Base-by-base conservation (phyloP, 2,888 invertebrate species). In the Lacanobia oleracea region DNA sequence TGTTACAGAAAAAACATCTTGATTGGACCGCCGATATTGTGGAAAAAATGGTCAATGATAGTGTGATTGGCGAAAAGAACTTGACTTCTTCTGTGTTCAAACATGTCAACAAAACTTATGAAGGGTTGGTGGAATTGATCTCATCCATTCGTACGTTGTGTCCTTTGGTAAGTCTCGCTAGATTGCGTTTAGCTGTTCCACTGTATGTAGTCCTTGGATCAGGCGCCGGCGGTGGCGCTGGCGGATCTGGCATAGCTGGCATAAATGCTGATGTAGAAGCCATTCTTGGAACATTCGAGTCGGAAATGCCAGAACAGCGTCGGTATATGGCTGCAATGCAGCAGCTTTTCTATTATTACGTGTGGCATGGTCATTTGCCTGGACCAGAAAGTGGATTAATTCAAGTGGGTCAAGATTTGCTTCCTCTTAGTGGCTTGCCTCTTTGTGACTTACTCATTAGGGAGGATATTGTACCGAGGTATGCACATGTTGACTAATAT, bases 111-210 rank as follows among this genome's bases (percentile, higher is more conserved):
- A 95, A 97, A 68, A 97, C 97, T 1, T 97, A 98, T 95, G 94
- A 96, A 72, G 98, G 98, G 43, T 93, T 98, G 59, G 97, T 97
- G 21, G 95, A 97, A 64, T 96, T 98, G 96, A 97, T 98, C 40
- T 97, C 98, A 0, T 97, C 98, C 82, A 97, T 98, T 37, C 97
- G 98, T 67, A 98, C 97, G 2, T 96, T 98, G 61, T 98, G 98
- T 88, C 98, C 98, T 1, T 92, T 98, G 68, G 94, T 97, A 59
- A 97, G 97, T 16, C 96, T 98, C 65, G 97, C 97, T 16, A 96
- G 97, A 9, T 91, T 97, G 83, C 97, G 97, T 83, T 95, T 96
- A 9, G 94, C 96, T 21, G 97, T 97, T 62, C 97, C 98, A 8
- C 97, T 98, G 93, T 98, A 98, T 91, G 97, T 98, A 27, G 98